Conservation (phyloP, 2,888 invertebrate species). For the Cerceris ruficornis region DNA sequence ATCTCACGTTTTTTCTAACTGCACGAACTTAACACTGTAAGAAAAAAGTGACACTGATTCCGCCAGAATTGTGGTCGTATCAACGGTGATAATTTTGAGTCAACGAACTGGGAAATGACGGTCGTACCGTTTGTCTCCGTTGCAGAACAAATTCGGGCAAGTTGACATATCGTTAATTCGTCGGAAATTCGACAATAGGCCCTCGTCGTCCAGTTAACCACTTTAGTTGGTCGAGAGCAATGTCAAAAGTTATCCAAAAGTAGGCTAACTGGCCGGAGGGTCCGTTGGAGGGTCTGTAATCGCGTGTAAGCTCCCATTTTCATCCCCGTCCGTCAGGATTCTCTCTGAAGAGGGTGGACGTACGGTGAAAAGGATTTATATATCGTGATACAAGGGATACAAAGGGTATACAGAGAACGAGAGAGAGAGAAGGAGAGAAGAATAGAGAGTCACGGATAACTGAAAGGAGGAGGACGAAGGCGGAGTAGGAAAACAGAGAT, state of each 20-base stretch:
- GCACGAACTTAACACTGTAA: too few relatives aligned
- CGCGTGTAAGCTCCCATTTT: slow-evolving; percentile 64
- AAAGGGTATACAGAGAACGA: slow-evolving; percentile 15
- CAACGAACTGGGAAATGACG: neutral
- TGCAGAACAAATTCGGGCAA: slow-evolving; percentile 10
- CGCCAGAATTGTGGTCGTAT: neutral
- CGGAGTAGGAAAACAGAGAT: slow-evolving; percentile 9
- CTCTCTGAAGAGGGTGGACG: slow-evolving; percentile 45
- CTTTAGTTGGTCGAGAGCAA: slow-evolving; percentile 47
- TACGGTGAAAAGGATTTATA: slow-evolving; percentile 58
- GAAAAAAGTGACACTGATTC: too few relatives aligned
- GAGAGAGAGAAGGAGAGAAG: neutral
- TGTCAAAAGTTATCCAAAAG: slow-evolving; percentile 64
- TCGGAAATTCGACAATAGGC: slow-evolving; percentile 29
- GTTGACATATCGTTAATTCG: slow-evolving; percentile 37
- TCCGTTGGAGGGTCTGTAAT: slow-evolving; percentile 54
- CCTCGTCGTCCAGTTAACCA: slow-evolving; percentile 35
- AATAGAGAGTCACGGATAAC: slow-evolving; percentile 27
- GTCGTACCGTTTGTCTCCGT: slow-evolving; percentile 4
- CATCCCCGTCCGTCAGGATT: slow-evolving; percentile 61
- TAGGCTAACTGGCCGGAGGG: slow-evolving; percentile 63
- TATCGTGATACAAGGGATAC: slow-evolving; percentile 57
- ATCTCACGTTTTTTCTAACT: too few relatives aligned
- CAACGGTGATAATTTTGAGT: neutral
- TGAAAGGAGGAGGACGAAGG: slow-evolving; percentile 26